These are phyloP conservation scores for Leptinotarsa tumamoca DNA, from an alignment of 2,888 invertebrate species.

Conservation along the genomic window DNA sequence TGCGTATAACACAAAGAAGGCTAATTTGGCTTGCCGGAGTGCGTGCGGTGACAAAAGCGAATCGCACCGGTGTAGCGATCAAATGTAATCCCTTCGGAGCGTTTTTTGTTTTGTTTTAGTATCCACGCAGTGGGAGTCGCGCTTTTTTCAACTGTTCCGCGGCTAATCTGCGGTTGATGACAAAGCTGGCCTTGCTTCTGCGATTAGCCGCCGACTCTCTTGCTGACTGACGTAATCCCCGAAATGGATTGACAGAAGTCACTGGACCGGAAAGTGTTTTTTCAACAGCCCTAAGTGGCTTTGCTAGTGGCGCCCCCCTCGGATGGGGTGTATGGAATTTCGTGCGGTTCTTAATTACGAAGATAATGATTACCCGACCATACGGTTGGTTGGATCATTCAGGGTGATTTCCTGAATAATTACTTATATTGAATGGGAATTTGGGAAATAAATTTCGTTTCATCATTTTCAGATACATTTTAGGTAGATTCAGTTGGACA, in stretches of 20 bases:
- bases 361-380: conserved; percentile 19
- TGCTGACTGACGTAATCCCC: conserved; percentile 54
- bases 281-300: conserved; percentile 39
- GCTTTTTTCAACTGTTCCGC: conserved; percentile 40
- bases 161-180: conserved; percentile 56
- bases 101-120: conserved; percentile 52
- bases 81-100: conserved; percentile 53
- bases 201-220: conserved; percentile 49
- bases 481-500: too few species aligned
- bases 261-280: conserved; percentile 55
- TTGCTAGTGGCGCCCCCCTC: conserved; percentile 34
- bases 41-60: conserved; percentile 49
- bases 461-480: too few species aligned
- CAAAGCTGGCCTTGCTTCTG: conserved; percentile 52
- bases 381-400: conserved; percentile 3
- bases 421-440: not conserved
- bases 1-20: conserved; percentile 54
- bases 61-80: conserved; percentile 47
- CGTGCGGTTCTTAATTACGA: conserved; percentile 31
- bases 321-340: conserved; percentile 29
- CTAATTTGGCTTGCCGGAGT: conserved; percentile 55
- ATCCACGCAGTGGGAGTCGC: conserved; percentile 38
- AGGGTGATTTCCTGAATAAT: not conserved
- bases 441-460: too few species aligned
- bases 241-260: conserved; percentile 58